Evolutionary conservation across 2,888 invertebrate genomes (phyloP).

Genomic region (Drosophila atroscutellata): DNA sequence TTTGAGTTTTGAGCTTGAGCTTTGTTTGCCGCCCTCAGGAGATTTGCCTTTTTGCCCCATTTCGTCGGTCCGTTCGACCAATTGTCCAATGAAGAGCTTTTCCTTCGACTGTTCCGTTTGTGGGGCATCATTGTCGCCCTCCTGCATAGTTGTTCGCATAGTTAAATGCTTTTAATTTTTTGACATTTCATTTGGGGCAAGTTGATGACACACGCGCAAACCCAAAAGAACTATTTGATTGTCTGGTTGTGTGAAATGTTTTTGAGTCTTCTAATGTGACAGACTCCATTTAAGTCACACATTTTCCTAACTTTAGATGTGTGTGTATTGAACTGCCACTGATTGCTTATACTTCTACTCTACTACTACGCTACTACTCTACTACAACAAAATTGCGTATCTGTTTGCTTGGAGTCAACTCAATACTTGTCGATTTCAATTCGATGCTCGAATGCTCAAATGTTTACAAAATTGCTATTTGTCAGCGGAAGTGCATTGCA

Average conservation of each 20-base stretch:
- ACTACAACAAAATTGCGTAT: slow-evolving; percentile 8
- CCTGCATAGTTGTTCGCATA: slow-evolving; percentile 47
- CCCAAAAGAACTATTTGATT: slow-evolving; percentile 34
- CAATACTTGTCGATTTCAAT: slow-evolving; percentile 38
- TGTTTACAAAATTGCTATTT: slow-evolving; percentile 55
- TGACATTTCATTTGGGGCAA: slow-evolving; percentile 63
- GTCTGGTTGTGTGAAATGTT: slow-evolving; percentile 45
- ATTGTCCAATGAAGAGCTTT: slow-evolving; percentile 60
- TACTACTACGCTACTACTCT: too few relatives aligned
- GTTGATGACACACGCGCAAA: slow-evolving; percentile 32
- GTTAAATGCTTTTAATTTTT: slow-evolving; percentile 72
- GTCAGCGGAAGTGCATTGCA: slow-evolving; percentile 60
- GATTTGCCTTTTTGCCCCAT: slow-evolving; percentile 52
- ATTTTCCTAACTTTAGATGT: background rate
- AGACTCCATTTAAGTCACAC: slow-evolving; percentile 14
- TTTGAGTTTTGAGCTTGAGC: slow-evolving; percentile 32
- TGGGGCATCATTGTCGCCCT: slow-evolving; percentile 22
- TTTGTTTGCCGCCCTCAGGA: slow-evolving; percentile 60
- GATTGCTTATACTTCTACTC: slow-evolving; percentile 10
- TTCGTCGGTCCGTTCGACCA: slow-evolving; percentile 33
- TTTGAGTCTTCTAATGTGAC: slow-evolving; percentile 29
- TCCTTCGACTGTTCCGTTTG: slow-evolving; percentile 41
- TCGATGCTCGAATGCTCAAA: slow-evolving; percentile 37
- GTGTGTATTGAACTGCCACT: background rate
- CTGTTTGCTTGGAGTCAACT: slow-evolving; percentile 60